Percentiles rank a stretch among this genome's conserved stretches.
These are phyloP conservation scores for Hybos culiciformis DNA, from an alignment of 2,888 invertebrate species.

Conservation along the genomic window DNA sequence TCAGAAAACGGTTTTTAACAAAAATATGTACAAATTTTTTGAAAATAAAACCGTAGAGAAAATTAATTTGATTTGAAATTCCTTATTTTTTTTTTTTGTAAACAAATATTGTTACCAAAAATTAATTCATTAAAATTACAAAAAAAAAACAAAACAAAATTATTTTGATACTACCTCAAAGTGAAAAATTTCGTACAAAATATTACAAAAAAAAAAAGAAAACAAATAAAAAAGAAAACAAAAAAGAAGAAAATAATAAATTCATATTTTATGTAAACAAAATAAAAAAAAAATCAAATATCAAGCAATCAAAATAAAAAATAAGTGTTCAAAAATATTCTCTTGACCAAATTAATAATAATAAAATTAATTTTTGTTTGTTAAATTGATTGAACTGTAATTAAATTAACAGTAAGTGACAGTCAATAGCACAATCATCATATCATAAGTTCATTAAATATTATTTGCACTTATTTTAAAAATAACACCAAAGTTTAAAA, in stretches of 20 bases:
- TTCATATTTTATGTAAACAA: not conserved
- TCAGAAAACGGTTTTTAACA: not conserved
- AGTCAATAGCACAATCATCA: too few species aligned
- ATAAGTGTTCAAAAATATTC: not conserved
- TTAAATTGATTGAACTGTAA: too few species aligned
- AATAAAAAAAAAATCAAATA: not conserved
- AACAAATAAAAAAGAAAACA: not conserved
- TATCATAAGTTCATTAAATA: too few species aligned
- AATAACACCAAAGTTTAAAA: not conserved
- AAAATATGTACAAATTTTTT: not conserved
- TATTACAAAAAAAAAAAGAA: not conserved
- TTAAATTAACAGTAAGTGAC: too few species aligned
- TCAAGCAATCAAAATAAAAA: not conserved
- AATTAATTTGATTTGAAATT: too few species aligned
- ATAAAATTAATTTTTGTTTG: too few species aligned
- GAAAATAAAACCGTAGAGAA: too few species aligned
- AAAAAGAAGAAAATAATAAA: not conserved
- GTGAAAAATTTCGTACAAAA: not conserved
- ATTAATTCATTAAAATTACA: not conserved
- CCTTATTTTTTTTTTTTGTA: too few species aligned
- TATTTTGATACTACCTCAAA: not conserved
- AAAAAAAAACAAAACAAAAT: not conserved
- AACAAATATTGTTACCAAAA: too few species aligned
- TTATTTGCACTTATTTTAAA: too few species aligned
- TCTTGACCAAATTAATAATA: not conserved